phyloP scores from a whole-genome alignment of 2,888 invertebrate species.

The Apeira syringaria region DNA sequence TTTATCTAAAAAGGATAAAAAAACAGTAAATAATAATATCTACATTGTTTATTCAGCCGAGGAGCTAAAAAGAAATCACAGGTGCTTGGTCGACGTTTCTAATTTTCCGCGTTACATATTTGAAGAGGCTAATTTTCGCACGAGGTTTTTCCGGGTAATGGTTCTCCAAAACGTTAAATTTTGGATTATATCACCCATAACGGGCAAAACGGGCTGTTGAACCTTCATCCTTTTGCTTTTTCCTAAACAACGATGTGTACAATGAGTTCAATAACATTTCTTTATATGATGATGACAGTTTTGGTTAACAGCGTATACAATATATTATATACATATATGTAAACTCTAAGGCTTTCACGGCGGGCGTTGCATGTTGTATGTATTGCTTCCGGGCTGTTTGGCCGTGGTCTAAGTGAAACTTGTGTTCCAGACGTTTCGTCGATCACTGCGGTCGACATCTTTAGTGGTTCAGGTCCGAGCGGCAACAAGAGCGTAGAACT shows the following conservation, averaged over 20 bases:
- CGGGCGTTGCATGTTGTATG: too few relatives aligned
- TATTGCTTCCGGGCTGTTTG: too few relatives aligned
- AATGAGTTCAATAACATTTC: constrained; percentile 11
- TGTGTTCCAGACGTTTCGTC: too few relatives aligned
- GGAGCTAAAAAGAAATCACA: constrained; percentile 23
- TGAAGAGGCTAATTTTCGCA: constrained; percentile 29
- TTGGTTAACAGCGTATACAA: constrained; percentile 1
- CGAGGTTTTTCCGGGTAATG: constrained; percentile 25
- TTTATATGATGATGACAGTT: constrained; percentile 10
- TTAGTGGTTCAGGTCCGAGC: too few relatives aligned
- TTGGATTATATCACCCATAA: constrained; percentile 16
- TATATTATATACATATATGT: too few relatives aligned
- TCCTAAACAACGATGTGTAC: constrained; percentile 7
- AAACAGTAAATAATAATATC: too few relatives aligned
- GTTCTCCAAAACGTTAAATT: constrained; percentile 19
- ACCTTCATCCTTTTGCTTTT: constrained; percentile 11
- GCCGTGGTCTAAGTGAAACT: too few relatives aligned
- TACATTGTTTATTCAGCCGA: constrained; percentile 5
- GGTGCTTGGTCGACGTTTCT: constrained; percentile 27
- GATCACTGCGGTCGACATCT: too few relatives aligned
- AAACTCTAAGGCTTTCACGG: too few relatives aligned
- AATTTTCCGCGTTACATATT: constrained; percentile 37
- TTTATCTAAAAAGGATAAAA: too few relatives aligned
- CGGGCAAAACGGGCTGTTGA: constrained; percentile 7
- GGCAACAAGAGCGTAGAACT: too few relatives aligned